phyloP scores from a whole-genome alignment of 30 jellyfish, hydroid and myxozoan species.

The Hydra vulgaris region DNA sequence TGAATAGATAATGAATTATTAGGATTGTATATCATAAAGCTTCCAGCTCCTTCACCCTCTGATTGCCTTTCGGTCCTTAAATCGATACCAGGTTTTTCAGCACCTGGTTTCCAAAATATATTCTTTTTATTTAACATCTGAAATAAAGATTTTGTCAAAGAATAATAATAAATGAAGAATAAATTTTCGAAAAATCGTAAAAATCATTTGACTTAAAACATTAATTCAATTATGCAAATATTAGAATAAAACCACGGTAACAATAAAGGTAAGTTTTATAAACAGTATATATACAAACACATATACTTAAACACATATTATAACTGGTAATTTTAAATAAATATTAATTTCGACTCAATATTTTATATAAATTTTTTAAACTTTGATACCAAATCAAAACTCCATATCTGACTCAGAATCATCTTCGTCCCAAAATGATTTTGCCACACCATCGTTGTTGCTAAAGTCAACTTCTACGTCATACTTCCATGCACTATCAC shows the following conservation, averaged over 20 bases:
- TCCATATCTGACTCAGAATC: constrained; percentile 76
- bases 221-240: no score
- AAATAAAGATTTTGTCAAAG: background rate
- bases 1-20: constrained; percentile 71
- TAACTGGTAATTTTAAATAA: no score
- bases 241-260: no score
- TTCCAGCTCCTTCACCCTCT: constrained; percentile 92
- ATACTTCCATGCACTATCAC: constrained; percentile 81
- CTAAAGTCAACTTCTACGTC: constrained; percentile 62
- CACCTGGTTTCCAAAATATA: constrained; percentile 51
- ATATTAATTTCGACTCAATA: background rate
- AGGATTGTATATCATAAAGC: constrained; percentile 63
- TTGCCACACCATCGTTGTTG: constrained; percentile 34
- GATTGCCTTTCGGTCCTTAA: constrained; percentile 52
- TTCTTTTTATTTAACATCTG: constrained; percentile 11
- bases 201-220: background rate
- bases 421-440: constrained; percentile 78
- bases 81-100: constrained; percentile 65
- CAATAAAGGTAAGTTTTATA: no score
- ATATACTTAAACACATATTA: no score
- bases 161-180: no score
- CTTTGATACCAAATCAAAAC: constrained; percentile 36
- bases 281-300: no score
- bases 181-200: background rate
- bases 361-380: no score